These are phyloP conservation scores for Ceyx margarethae DNA, from an alignment of 2,113 vertebrate species.

Conservation along the genomic window DNA sequence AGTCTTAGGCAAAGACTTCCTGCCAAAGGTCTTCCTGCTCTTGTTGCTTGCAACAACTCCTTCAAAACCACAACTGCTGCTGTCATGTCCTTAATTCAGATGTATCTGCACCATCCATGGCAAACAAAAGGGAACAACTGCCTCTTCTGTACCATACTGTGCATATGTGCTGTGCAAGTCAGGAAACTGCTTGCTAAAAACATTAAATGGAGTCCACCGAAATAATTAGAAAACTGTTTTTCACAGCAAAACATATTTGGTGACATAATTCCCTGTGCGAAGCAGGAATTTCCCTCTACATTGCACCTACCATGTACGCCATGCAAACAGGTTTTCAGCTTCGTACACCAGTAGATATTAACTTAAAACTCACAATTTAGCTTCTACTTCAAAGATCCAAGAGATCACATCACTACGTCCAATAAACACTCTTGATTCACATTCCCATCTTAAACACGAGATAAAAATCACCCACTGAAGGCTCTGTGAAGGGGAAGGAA, in stretches of 20 bases:
- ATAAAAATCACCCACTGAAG: neutral
- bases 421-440: rapidly evolving
- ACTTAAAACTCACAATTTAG: neutral
- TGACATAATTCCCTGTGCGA: neutral
- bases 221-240: neutral
- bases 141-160: rapidly evolving
- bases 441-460: neutral
- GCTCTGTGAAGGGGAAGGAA: neutral
- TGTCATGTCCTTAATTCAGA: neutral
- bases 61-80: neutral
- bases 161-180: neutral
- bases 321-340: neutral
- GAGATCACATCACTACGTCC: rapidly evolving
- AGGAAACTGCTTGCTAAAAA: neutral
- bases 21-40: neutral
- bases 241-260: neutral
- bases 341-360: rapidly evolving
- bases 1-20: neutral
- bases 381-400: neutral
- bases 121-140: neutral
- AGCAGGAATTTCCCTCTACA: neutral
- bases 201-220: neutral
- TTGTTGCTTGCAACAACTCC: neutral
- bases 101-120: too few relatives aligned
- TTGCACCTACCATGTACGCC: neutral